These are phyloP conservation scores for Brassicogethes aeneus DNA, from an alignment of 2,888 invertebrate species.

Conservation along the genomic window DNA sequence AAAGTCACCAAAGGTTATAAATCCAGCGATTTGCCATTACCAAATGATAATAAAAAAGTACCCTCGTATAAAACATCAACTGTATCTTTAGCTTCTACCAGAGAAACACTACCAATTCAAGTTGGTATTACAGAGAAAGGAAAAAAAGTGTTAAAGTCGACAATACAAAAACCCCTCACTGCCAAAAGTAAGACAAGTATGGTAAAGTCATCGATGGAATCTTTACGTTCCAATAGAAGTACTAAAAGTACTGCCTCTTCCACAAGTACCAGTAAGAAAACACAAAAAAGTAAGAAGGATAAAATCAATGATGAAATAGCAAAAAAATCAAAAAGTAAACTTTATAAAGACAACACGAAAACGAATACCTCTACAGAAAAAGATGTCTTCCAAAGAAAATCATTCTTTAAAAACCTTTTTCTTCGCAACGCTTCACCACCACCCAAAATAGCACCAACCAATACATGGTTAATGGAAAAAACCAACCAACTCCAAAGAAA, in stretches of 20 bases:
- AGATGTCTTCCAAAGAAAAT: conserved; percentile 51
- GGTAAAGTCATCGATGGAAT: conserved; percentile 29
- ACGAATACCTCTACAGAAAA: conserved; percentile 31
- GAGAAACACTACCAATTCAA: conserved; percentile 36
- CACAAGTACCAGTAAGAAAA: conserved; percentile 18
- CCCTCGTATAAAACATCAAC: conserved; percentile 29
- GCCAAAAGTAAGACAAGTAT: conserved; percentile 18
- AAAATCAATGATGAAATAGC: conserved; percentile 32
- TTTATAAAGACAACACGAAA: conserved; percentile 15
- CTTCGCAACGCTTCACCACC: conserved; percentile 45
- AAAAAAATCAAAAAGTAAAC: conserved; percentile 28
- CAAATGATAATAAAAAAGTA: conserved; percentile 48
- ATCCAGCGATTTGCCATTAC: conserved; percentile 50
- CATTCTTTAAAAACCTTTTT: conserved; percentile 65
- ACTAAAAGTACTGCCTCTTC: conserved; percentile 12
- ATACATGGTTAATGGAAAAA: conserved; percentile 57
- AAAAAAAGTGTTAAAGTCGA: conserved; percentile 25
- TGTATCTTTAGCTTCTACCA: conserved; percentile 16
- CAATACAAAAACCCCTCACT: conserved; percentile 15
- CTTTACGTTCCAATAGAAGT: conserved; percentile 23
- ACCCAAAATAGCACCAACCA: conserved; percentile 38
- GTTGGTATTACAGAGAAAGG: conserved; percentile 37
- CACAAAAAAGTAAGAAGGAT: conserved; percentile 34
- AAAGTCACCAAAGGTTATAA: conserved; percentile 28
- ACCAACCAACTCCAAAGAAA: conserved; percentile 54